phyloP scores from a whole-genome alignment of 2,113 vertebrate genomes.

The Cephalopterus ornatus region DNA sequence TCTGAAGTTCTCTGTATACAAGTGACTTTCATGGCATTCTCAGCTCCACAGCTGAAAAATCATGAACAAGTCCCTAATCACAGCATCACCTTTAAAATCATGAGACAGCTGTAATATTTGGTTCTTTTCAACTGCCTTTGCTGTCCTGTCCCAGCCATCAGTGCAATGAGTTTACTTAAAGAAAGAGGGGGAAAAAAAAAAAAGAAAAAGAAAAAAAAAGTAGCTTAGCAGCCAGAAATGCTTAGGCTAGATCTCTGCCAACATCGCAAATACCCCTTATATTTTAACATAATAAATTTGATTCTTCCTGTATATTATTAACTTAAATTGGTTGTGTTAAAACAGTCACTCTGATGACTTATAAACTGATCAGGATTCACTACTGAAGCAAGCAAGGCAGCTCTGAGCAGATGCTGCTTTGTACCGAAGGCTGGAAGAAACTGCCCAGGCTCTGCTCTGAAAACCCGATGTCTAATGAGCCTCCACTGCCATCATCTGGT shows the following conservation, averaged over 20 bases:
- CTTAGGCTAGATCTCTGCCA: not conserved
- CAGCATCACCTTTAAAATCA: not conserved
- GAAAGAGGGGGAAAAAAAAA: not conserved
- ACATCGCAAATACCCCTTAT: not conserved
- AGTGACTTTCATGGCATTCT: not conserved
- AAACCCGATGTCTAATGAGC: not conserved
- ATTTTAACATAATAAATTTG: not conserved
- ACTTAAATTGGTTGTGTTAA: not conserved
- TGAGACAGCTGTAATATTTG: not conserved
- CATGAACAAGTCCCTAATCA: not conserved
- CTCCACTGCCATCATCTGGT: slow-evolving; percentile 59
- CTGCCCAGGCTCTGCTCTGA: not conserved
- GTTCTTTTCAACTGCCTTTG: not conserved
- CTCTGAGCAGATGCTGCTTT: not conserved
- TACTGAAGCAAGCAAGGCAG: not conserved
- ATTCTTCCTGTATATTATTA: not conserved
- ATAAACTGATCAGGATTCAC: not conserved
- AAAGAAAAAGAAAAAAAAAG: not conserved
- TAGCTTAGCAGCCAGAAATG: not conserved
- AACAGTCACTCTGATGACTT: not conserved
- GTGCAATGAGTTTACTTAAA: not conserved
- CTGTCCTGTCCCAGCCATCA: not conserved
- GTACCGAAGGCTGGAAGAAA: not conserved
- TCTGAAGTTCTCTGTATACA: not conserved
- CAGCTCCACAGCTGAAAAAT: not conserved